phyloP scores from a whole-genome alignment of 2,888 invertebrate species.

The Acleris laterana region DNA sequence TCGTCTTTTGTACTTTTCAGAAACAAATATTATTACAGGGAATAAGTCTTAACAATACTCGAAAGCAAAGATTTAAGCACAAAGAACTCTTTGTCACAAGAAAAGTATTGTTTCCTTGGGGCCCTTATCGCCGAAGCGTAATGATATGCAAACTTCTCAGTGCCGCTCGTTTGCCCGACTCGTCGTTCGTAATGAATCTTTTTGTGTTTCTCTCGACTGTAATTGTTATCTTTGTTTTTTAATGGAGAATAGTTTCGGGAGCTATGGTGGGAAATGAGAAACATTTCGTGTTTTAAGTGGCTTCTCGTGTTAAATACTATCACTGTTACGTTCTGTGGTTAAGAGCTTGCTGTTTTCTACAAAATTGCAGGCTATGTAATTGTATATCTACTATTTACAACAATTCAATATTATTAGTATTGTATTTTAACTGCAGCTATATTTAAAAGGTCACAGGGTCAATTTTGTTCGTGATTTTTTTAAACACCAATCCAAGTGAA shows the following conservation, averaged over 20 bases:
- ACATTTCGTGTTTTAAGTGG: neutral
- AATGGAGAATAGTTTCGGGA: conserved; percentile 2
- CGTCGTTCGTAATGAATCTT: conserved; percentile 40
- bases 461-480: no score
- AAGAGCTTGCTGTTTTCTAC: no score
- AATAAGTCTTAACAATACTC: conserved; percentile 8
- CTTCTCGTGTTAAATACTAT: no score
- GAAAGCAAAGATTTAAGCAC: conserved; percentile 24
- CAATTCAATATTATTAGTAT: no score
- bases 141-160: conserved; percentile 58
- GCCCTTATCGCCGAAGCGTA: conserved; percentile 49
- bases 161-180: conserved; percentile 32
- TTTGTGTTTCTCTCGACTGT: conserved; percentile 11
- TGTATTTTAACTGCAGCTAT: no score
- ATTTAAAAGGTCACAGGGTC: no score
- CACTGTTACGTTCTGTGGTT: no score
- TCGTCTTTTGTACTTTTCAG: no score
- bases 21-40: no score
- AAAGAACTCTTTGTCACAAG: conserved; percentile 30
- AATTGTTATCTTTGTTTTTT: conserved; percentile 15
- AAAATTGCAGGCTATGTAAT: no score
- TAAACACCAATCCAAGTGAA: no score
- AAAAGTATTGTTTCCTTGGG: conserved; percentile 43
- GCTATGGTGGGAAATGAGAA: neutral
- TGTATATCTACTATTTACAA: no score